Base-by-base conservation (phyloP, 2,888 invertebrate genomes). In the Myopa tessellatipennis region DNA sequence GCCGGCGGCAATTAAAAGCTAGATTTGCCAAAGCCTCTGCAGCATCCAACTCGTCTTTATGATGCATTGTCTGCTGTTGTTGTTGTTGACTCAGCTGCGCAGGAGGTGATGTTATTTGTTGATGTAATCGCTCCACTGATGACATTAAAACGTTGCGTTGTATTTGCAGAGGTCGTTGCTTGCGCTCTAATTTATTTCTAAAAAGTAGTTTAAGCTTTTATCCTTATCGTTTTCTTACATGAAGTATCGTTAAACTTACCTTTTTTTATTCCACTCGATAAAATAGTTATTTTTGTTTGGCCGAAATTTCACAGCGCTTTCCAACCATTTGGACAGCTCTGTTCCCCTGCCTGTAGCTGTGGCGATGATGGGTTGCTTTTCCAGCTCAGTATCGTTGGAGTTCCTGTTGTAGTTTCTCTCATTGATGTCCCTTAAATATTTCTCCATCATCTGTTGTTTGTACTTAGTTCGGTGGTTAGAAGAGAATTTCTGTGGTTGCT, bases 201-300 rank as follows among this genome's bases (percentile, higher is more conserved):
- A 10, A 79, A 79, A 34, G n/a, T 26, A 26, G 1, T 26, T 26
- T 26, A 45, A 7, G 50, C 12, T 60, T 60, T 16, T 4, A 26
- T 61, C 5, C 0, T 26, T n/a, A 61, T 18, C 4, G 8, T n/a
- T 26, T 61, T 26, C 10, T 61, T 61, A 2, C 1, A 45, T 6
- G 45, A 45, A 0, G 45, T 8, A 45, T 45, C 26, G 16, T 12
- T 4, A n/a, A 45, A 65, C 61, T 68, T 68, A 81, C 78, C 78
- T 79, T 72, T 78, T 79, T 38, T 68, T 70, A 68, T 79, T 78
- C 93, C 94, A 93, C 88, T 93, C 92, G 3, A 93, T 91, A 84
- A 93, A 94, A 84, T 94, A 94, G 84, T 93, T 94, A 77, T 91
- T 92, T 85, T 94, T 93, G 81, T 92, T 92, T 0, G 94, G 94